Conservation (phyloP, 2,797 vertebrate species). For the Vultur gryphus region DNA sequence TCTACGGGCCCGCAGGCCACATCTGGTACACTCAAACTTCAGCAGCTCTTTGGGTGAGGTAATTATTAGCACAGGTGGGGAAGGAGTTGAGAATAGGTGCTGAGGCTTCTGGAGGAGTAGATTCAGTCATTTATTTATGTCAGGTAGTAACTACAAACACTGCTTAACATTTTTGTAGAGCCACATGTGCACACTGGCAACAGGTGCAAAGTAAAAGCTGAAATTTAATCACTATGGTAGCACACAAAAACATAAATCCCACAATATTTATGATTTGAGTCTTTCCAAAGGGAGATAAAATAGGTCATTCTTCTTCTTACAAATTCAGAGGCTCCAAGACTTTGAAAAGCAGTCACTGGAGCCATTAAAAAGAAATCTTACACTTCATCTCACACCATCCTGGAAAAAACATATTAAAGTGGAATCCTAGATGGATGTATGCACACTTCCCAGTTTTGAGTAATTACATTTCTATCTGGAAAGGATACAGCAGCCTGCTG, state of each 20-base stretch:
- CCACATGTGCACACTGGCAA: not conserved
- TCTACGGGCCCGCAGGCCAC: not conserved
- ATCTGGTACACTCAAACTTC: not conserved
- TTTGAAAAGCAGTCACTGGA: not conserved
- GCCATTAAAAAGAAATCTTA: not conserved
- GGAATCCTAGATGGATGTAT: not conserved
- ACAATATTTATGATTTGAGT: not conserved
- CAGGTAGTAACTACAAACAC: not conserved
- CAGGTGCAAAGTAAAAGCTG: not conserved
- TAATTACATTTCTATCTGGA: not conserved
- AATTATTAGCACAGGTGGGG: conserved; percentile 37
- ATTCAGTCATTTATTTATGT: not conserved
- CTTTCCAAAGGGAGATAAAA: conserved; percentile 18
- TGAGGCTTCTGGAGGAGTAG: not conserved
- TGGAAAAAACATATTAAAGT: not conserved
- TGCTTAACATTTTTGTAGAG: not conserved
- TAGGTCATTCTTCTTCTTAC: not conserved
- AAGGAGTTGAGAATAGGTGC: not conserved
- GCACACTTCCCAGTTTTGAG: not conserved
- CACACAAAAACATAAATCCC: not conserved
- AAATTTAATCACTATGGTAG: not conserved
- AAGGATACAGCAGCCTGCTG: not conserved
- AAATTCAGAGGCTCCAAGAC: not conserved
- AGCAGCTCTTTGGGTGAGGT: not conserved
- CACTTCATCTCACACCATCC: not conserved